Evolutionary conservation across 2,797 vertebrate species (phyloP).

Genomic region (Myotis pilosus): DNA sequence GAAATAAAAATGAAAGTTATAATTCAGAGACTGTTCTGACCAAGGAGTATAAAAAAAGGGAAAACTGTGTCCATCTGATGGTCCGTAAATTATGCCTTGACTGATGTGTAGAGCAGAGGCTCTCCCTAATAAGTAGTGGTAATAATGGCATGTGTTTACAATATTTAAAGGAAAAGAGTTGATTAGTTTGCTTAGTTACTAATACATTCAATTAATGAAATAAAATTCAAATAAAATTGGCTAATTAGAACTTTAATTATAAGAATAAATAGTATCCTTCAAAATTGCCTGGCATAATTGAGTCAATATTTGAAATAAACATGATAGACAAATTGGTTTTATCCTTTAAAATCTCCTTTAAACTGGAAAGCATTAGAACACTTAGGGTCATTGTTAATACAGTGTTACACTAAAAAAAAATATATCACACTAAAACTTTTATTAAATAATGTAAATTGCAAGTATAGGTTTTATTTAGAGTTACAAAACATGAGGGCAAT

Average conservation of each 20-base stretch:
- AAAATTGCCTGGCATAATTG: slow-evolving; percentile 32
- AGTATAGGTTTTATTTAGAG: neutral
- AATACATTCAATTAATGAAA: slow-evolving; percentile 32
- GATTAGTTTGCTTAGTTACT: slow-evolving; percentile 37
- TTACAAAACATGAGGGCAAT: neutral
- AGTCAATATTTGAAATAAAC: slow-evolving; percentile 48
- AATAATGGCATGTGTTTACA: neutral
- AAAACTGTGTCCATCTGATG: neutral
- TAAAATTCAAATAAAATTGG: slow-evolving; percentile 56
- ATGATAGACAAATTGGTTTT: neutral
- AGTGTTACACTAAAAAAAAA: neutral
- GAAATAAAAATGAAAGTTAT: neutral
- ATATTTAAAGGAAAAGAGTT: slow-evolving; percentile 40
- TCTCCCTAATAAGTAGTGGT: neutral
- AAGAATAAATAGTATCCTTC: slow-evolving; percentile 59
- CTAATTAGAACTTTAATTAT: slow-evolving; percentile 60
- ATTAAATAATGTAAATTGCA: neutral
- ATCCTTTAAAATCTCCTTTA: slow-evolving; percentile 21
- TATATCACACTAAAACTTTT: neutral
- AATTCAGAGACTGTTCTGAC: neutral
- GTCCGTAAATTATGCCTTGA: neutral
- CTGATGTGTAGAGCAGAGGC: neutral
- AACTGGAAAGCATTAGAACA: neutral
- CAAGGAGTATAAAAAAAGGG: neutral
- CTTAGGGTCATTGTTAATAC: neutral